Evolutionary conservation across 2,113 vertebrate genomes (phyloP).

Genomic region (Corythoichthys haematopterus): DNA sequence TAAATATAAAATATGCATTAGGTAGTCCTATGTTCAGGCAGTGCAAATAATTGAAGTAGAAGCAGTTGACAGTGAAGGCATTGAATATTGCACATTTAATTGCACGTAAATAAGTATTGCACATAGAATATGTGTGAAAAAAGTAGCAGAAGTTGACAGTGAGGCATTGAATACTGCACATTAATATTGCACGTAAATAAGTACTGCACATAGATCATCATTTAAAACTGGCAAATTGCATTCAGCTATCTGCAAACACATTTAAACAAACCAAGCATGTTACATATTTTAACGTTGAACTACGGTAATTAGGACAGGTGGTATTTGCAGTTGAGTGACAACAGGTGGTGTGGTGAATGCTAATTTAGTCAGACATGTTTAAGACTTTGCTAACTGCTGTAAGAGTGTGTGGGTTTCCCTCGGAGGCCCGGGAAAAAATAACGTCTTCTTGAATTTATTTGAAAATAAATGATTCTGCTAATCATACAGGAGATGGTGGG

Average conservation of each 20-base stretch:
- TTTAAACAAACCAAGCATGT: slow-evolving; percentile 5
- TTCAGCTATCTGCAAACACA: slow-evolving; percentile 14
- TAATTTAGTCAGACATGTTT: slow-evolving; percentile 30
- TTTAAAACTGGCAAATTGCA: slow-evolving; percentile 13
- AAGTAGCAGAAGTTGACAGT: too few species aligned
- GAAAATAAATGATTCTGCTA: not conserved
- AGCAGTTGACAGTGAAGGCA: too few species aligned
- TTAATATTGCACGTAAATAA: too few species aligned
- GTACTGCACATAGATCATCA: not conserved
- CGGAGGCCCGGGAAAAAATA: slow-evolving; percentile 7
- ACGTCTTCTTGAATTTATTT: slow-evolving; percentile 34
- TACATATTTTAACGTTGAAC: slow-evolving; percentile 30
- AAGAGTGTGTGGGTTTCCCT: slow-evolving; percentile 19
- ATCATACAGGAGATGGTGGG: too few species aligned
- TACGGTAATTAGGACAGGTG: slow-evolving; percentile 18
- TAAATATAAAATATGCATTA: too few species aligned
- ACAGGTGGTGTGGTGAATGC: slow-evolving; percentile 10
- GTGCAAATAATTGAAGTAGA: too few species aligned
- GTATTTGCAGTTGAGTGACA: not conserved
- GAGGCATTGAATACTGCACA: too few species aligned
- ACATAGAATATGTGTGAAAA: too few species aligned
- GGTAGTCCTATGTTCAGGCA: too few species aligned
- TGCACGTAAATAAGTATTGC: too few species aligned
- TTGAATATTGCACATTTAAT: too few species aligned
- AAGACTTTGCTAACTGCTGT: slow-evolving; percentile 21